phyloP scores from a whole-genome alignment of 1,140 invertebrate species.

The Myzus persicae region DNA sequence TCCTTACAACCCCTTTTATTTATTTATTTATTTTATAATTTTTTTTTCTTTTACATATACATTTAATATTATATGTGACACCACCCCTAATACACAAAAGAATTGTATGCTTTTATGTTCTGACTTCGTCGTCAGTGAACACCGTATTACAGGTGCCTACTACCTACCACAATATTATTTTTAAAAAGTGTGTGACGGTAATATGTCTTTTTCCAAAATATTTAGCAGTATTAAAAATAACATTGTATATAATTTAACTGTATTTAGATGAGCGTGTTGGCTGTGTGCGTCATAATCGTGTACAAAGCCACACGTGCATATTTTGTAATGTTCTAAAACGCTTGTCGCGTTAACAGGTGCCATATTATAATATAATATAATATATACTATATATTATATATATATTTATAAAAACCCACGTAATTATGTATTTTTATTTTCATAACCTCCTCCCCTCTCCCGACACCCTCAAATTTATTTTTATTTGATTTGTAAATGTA shows the following conservation, averaged over 20 bases:
- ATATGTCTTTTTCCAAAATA: neutral
- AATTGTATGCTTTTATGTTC: neutral
- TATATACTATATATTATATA: neutral
- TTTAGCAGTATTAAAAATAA: slow-evolving; percentile 12
- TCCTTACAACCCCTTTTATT: slow-evolving; percentile 36
- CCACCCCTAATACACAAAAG: neutral
- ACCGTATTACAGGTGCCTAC: neutral
- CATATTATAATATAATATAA: neutral
- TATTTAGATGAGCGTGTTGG: neutral
- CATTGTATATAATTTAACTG: neutral
- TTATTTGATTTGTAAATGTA: neutral
- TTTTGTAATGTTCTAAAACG: slow-evolving; percentile 2
- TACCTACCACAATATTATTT: neutral
- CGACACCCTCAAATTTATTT: neutral
- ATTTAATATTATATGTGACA: neutral
- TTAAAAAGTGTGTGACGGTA: neutral
- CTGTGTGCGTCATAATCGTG: too few relatives aligned
- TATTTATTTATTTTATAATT: slow-evolving; percentile 37
- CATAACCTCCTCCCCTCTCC: neutral
- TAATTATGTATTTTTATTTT: slow-evolving; percentile 12
- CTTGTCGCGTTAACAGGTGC: neutral
- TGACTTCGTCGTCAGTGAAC: neutral
- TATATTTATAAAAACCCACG: neutral
- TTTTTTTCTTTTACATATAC: neutral
- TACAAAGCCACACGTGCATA: too few relatives aligned